These are phyloP conservation scores for Congeria kusceri DNA, from an alignment of 2,888 invertebrate genomes.

Conservation along the genomic window DNA sequence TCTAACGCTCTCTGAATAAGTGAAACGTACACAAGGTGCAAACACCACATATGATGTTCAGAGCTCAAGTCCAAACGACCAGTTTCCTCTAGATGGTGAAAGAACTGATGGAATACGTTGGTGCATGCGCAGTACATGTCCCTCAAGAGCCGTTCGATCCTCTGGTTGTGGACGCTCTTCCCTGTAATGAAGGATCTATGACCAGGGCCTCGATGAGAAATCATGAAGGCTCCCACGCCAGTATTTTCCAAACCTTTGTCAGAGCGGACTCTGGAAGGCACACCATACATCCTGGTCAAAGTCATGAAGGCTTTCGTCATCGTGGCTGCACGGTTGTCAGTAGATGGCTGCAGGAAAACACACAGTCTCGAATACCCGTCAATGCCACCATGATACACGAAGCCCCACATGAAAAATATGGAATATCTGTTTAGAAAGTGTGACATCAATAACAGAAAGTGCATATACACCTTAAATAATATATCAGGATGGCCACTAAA, in stretches of 20 bases:
- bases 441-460: no score
- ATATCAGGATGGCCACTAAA: no score
- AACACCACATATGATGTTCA: background rate
- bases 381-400: conserved; percentile 55
- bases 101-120: conserved; percentile 33
- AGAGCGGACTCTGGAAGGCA: conserved; percentile 54
- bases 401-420: conserved; percentile 38
- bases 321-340: conserved; percentile 41
- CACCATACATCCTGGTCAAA: conserved; percentile 44
- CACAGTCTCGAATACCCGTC: conserved; percentile 43
- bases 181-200: conserved; percentile 56
- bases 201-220: conserved; percentile 38
- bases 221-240: conserved; percentile 46
- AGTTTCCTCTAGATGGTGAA: conserved; percentile 39
- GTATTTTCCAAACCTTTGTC: conserved; percentile 63
- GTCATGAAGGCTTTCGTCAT: conserved; percentile 36
- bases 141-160: conserved; percentile 60
- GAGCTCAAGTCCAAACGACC: conserved; percentile 21
- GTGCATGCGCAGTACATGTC: conserved; percentile 40
- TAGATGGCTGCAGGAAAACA: conserved; percentile 27
- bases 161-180: conserved; percentile 58
- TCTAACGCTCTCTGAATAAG: conserved; percentile 9
- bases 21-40: background rate
- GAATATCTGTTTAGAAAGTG: no score
- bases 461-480: no score